Evolutionary conservation across 2,888 invertebrate species (phyloP).

Genomic region (Agonopterix heracliana): DNA sequence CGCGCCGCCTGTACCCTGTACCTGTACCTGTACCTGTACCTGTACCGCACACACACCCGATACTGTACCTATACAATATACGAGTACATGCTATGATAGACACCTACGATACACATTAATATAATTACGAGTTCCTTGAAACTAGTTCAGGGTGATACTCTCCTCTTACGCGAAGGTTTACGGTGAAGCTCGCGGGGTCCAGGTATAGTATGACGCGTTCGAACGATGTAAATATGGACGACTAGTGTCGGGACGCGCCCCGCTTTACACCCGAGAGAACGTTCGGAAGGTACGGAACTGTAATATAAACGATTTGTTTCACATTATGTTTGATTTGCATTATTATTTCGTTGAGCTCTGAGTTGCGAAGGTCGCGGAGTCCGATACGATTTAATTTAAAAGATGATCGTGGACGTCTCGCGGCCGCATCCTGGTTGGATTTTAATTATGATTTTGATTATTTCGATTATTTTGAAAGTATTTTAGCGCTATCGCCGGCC

Average conservation of each 20-base stretch:
- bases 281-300: constrained; percentile 3
- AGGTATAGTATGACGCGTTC: too few relatives aligned
- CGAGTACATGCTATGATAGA: neutral
- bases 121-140: too few relatives aligned
- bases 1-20: neutral
- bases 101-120: too few relatives aligned
- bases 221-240: too few relatives aligned
- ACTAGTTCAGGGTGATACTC: neutral
- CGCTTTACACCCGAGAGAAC: neutral
- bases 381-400: neutral
- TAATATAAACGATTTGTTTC: constrained; percentile 25
- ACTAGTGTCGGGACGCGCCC: too few relatives aligned
- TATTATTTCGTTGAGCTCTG: constrained; percentile 41
- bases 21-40: neutral
- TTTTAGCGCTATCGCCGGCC: constrained; percentile 46
- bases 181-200: too few relatives aligned
- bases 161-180: neutral
- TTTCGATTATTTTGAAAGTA: constrained; percentile 22
- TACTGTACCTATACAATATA: too few relatives aligned
- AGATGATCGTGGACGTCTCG: constrained; percentile 7
- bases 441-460: constrained; percentile 8
- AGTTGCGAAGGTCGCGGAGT: constrained; percentile 41
- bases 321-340: constrained; percentile 57
- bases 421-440: constrained; percentile 14
- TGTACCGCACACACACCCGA: neutral